Percentiles rank a stretch among this genome's conserved stretches.
Evolutionary conservation across 2,113 vertebrate genomes (phyloP).

Genomic region (Anarrhichthys ocellatus): DNA sequence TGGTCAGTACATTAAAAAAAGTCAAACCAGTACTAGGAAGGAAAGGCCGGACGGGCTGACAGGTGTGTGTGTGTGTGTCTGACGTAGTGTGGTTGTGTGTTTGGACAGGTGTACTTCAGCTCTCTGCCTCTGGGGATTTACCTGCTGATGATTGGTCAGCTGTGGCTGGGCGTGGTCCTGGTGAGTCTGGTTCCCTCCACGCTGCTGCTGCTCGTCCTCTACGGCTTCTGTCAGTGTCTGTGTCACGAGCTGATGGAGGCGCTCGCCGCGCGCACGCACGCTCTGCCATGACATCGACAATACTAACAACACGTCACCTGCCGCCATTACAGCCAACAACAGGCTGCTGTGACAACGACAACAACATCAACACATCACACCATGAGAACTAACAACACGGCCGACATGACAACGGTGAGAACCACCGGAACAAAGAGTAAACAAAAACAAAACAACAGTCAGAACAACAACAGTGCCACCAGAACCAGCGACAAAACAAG

Average conservation of each 20-base stretch:
- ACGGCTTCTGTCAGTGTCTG: conserved; percentile 90
- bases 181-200: conserved; percentile 91
- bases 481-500: neutral
- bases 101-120: conserved; percentile 85
- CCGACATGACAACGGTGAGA: neutral
- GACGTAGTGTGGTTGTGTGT: neutral
- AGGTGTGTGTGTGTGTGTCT: neutral
- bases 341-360: too few species aligned
- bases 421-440: neutral
- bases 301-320: neutral
- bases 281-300: conserved; percentile 40
- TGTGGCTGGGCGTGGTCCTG: conserved; percentile 86
- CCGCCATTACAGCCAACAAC: neutral
- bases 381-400: neutral
- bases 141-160: conserved; percentile 89
- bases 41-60: neutral
- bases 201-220: conserved; percentile 88
- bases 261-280: conserved; percentile 72
- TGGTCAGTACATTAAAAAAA: conserved; percentile 71
- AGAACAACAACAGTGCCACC: too few species aligned
- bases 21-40: neutral
- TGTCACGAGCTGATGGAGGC: conserved; percentile 86
- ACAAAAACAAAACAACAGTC: neutral
- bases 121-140: conserved; percentile 91
- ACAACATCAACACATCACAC: neutral